Conservation (phyloP, 2,888 invertebrate species). For the Dermolepida albohirtum region DNA sequence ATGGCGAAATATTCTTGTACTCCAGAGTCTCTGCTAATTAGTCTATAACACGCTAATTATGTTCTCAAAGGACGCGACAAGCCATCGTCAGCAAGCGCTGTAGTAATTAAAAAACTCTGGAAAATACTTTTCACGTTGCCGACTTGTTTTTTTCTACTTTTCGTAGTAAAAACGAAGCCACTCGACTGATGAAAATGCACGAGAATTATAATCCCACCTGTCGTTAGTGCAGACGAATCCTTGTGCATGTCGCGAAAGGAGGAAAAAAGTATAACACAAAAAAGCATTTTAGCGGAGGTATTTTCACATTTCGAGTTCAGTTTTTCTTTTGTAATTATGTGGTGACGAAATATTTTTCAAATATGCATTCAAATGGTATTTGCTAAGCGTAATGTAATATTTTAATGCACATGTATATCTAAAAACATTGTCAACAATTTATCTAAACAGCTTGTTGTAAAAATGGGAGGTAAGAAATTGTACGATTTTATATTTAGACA, state of each 20-base stretch:
- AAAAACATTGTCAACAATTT: no score
- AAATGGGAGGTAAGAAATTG: no score
- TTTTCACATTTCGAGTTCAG: conserved; percentile 10
- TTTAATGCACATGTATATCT: no score
- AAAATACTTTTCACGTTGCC: conserved; percentile 43
- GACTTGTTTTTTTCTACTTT: conserved; percentile 34
- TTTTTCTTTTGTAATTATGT: neutral
- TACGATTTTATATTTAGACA: no score
- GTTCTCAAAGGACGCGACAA: conserved; percentile 55
- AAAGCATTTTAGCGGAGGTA: conserved; percentile 21
- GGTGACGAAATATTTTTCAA: conserved; percentile 3
- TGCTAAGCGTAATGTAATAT: no score
- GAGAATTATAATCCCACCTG: conserved; percentile 40
- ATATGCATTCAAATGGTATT: no score
- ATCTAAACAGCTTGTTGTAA: no score
- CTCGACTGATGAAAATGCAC: conserved; percentile 38
- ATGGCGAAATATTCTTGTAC: conserved; percentile 51
- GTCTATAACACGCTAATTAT: conserved; percentile 58
- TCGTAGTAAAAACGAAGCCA: conserved; percentile 38
- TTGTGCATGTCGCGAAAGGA: conserved; percentile 24
- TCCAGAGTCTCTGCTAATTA: conserved; percentile 53
- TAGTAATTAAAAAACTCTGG: conserved; percentile 54
- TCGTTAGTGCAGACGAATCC: conserved; percentile 33
- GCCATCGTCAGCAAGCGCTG: conserved; percentile 53
- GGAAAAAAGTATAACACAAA: conserved; percentile 28